These are phyloP conservation scores for Parauchenoglanis punctatus DNA, from an alignment of 2,797 vertebrate genomes.

Conservation along the genomic window DNA sequence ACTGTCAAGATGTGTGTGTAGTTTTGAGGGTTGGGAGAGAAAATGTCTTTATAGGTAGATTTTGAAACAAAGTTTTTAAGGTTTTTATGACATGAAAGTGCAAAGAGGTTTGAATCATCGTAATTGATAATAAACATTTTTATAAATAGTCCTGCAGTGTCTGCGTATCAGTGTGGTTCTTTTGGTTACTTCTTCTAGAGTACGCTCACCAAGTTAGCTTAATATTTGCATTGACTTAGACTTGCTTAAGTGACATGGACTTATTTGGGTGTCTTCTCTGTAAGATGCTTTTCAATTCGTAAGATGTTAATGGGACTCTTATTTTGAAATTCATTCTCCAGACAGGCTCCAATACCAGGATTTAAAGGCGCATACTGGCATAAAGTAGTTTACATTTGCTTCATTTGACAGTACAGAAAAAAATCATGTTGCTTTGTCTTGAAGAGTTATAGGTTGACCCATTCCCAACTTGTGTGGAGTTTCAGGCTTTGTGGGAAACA, in stretches of 20 bases:
- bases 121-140: constrained; percentile 55
- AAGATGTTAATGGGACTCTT: neutral
- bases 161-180: constrained; percentile 9
- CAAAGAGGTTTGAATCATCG: constrained; percentile 47
- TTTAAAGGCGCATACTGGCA: neutral
- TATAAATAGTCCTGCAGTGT: constrained; percentile 37
- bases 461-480: neutral
- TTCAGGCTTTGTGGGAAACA: neutral
- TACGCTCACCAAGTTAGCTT: neutral
- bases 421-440: neutral
- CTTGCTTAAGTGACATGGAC: neutral
- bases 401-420: neutral
- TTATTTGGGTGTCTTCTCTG: neutral
- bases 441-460: neutral
- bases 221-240: neutral
- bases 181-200: neutral
- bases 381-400: neutral
- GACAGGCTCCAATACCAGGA: neutral
- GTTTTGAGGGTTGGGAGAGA: constrained; percentile 39
- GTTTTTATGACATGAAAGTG: constrained; percentile 51
- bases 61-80: constrained; percentile 51
- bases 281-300: neutral
- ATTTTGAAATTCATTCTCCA: constrained; percentile 1
- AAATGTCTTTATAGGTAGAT: constrained; percentile 50
- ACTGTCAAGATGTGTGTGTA: constrained; percentile 27